Evolutionary conservation across 2,113 vertebrate genomes (phyloP), one percentile per base, ranked within the genome.

Genomic region (Sardina pilchardus): DNA sequence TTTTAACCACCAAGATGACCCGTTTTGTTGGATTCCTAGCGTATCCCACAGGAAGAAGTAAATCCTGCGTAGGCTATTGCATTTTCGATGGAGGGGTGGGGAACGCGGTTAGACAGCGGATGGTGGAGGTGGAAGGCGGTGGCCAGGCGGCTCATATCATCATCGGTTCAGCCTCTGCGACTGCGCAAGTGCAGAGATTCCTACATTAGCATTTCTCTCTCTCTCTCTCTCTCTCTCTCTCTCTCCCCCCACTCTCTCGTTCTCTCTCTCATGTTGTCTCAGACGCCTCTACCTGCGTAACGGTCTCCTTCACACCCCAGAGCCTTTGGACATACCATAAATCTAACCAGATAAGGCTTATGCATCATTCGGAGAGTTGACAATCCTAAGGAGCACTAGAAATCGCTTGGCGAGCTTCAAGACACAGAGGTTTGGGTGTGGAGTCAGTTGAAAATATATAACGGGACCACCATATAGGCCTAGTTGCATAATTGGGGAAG

Each of bases 81-180:
- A 86, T 88, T 50, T 81, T 85, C 83, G 81, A 82, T 71, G 48
- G 83, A 86, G 75, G 81, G 84, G 75, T 78, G 93, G 90, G 92
- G 88, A 81, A 87, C 89, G 86, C 92, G 89, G 83, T 90, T 85
- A 89, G 93, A 91, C 90, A 90, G 89, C 88, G 92, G 36, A 88
- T 85, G 81, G 59, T 84, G 84, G 84, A 56, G 30, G 84, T 59
- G 89, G 93, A 94, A 94, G 95, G 95, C 95, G 95, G 95, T 92
- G 95, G 93, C 94, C 92, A 87, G 92, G 88, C 87, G 90, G 90
- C 91, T 89, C 90, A 92, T 92, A 90, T 71, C 59, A 53, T 71
- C 63, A 71, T 63, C 34, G 36, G 78, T 19, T 36, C 82, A 53
- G 42, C 48, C 50, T 87, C 10, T 86, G 88, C 88, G 89, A 26